Conservation (phyloP, 2,888 invertebrate genomes). For the Papilio demoleus region DNA sequence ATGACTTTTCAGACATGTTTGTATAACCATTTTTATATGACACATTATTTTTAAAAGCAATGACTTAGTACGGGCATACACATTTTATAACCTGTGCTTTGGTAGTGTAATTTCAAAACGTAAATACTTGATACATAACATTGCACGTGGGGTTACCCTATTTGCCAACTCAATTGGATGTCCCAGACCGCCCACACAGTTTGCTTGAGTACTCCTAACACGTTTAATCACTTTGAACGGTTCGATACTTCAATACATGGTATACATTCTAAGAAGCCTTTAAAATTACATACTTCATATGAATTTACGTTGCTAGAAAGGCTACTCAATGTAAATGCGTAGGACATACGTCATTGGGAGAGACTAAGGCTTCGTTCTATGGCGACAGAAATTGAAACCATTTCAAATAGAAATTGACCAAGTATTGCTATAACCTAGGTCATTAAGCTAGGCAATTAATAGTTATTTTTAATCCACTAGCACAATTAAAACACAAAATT, state of each 20-base stretch:
- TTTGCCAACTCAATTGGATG: conserved; percentile 15
- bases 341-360: not conserved
- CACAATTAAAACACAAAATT: too few species aligned
- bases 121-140: too few species aligned
- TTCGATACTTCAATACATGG: conserved; percentile 17
- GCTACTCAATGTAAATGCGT: not conserved
- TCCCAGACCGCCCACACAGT: conserved; percentile 12
- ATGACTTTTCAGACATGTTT: too few species aligned
- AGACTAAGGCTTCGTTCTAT: not conserved
- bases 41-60: too few species aligned
- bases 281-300: conserved; percentile 4
- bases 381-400: not conserved
- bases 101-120: too few species aligned
- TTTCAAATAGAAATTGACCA: not conserved
- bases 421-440: too few species aligned
- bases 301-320: not conserved
- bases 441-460: too few species aligned
- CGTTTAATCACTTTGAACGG: conserved; percentile 10
- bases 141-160: conserved; percentile 8
- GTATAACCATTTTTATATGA: too few species aligned
- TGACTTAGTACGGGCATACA: too few species aligned
- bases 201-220: conserved; percentile 9
- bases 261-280: conserved; percentile 22
- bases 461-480: too few species aligned
- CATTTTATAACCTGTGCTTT: too few species aligned